Percentiles rank a stretch among this genome's conserved stretches.
phyloP scores from a whole-genome alignment of 2,113 vertebrate species.

The Mellivora capensis region DNA sequence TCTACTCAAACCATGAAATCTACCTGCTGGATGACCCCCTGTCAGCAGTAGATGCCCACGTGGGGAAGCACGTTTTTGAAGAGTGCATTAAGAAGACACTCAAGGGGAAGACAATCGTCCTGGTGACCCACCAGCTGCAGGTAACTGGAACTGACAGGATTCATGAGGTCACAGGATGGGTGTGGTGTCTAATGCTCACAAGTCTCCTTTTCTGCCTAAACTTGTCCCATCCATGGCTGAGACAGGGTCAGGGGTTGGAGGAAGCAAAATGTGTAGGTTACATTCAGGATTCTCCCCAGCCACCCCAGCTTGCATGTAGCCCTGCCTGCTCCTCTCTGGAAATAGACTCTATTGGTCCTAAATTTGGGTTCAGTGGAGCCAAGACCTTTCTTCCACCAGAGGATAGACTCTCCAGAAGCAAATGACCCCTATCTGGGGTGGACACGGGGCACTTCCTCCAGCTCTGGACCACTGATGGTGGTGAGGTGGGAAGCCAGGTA shows the following conservation, averaged over 20 bases:
- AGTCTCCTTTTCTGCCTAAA: not conserved
- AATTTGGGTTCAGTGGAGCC: not conserved
- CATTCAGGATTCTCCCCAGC: too few species aligned
- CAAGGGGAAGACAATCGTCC: conserved; percentile 81
- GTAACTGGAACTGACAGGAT: conserved; percentile 55
- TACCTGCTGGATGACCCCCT: conserved; percentile 86
- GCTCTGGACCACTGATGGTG: not conserved
- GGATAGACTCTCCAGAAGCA: not conserved
- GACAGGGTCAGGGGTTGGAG: not conserved
- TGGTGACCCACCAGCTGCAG: conserved; percentile 88
- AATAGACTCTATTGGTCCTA: not conserved
- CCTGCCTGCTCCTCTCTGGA: not conserved
- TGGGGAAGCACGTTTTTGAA: conserved; percentile 87
- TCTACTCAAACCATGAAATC: conserved; percentile 85
- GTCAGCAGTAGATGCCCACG: conserved; percentile 85
- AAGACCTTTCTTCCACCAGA: not conserved
- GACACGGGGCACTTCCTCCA: not conserved
- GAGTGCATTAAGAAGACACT: conserved; percentile 83
- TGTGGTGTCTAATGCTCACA: accelerated
- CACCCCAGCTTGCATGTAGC: accelerated
- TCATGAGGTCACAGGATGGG: not conserved
- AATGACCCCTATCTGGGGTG: not conserved
- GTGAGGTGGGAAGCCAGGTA: not conserved
- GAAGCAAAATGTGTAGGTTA: not conserved
- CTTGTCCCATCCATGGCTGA: not conserved